Evolutionary conservation across 2,113 vertebrate genomes (phyloP).

Genomic region (Onychostoma macrolepis): DNA sequence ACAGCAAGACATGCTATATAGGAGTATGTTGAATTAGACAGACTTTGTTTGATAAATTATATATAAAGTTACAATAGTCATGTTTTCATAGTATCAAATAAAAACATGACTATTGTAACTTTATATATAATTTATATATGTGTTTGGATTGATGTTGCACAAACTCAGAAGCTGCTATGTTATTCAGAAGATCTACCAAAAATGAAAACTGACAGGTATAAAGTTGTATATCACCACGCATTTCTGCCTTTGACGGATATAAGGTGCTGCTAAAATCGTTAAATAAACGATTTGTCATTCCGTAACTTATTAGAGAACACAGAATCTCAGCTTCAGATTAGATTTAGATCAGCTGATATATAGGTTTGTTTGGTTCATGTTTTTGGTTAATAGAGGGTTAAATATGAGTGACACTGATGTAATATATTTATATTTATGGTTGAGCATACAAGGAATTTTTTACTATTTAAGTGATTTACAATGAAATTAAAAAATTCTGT

Average conservation of each 20-base stretch:
- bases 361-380: background rate
- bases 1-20: background rate
- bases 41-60: background rate
- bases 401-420: too few relatives aligned
- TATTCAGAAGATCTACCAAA: background rate
- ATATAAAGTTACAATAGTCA: background rate
- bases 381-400: too few relatives aligned
- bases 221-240: constrained; percentile 34
- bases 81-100: background rate
- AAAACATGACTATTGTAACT: background rate
- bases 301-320: background rate
- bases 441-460: too few relatives aligned
- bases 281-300: constrained; percentile 32
- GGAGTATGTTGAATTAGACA: background rate
- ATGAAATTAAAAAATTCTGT: background rate
- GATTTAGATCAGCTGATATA: background rate
- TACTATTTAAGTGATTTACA: background rate
- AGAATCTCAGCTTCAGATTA: background rate
- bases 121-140: background rate
- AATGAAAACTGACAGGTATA: constrained; percentile 57
- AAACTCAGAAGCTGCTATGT: constrained; percentile 18
- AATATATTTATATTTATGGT: too few relatives aligned
- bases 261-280: background rate
- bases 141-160: background rate
- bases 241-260: constrained; percentile 18